A percentile compares a stretch with the other conserved stretches of the same genome.
Conservation (phyloP, 1,140 invertebrate genomes). For the Tetranychus urticae region DNA sequence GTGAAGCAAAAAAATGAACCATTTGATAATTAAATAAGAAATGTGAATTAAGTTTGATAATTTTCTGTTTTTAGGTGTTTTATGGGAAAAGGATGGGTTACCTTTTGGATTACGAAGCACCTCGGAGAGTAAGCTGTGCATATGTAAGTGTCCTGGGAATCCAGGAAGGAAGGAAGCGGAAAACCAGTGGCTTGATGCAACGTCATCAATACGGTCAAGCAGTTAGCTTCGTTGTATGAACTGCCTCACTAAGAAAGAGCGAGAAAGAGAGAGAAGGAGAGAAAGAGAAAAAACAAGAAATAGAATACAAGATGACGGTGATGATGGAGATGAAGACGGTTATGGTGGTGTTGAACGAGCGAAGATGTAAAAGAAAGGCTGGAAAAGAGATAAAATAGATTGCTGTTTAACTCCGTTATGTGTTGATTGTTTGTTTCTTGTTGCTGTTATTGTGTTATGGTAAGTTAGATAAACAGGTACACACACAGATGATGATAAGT, state of each 20-base stretch:
- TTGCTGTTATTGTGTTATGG: too few species aligned
- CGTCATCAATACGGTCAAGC: neutral
- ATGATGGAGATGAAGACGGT: neutral
- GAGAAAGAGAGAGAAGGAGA: neutral
- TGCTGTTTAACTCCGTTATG: too few species aligned
- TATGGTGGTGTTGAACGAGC: neutral
- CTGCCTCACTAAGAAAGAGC: neutral
- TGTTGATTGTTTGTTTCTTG: too few species aligned
- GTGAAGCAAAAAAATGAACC: too few species aligned
- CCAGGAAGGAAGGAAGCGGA: conserved; percentile 15
- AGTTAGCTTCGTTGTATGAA: neutral
- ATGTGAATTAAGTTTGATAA: neutral
- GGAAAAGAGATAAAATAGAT: too few species aligned
- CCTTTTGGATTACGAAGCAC: conserved; percentile 35
- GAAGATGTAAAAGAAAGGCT: too few species aligned
- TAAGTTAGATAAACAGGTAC: too few species aligned
- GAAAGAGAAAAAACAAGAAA: neutral
- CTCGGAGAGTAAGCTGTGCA: conserved; percentile 32
- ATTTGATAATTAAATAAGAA: too few species aligned
- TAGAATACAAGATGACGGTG: neutral
- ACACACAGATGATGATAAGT: too few species aligned
- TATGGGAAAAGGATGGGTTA: conserved; percentile 11
- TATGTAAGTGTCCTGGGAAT: conserved; percentile 31
- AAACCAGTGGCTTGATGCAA: neutral
- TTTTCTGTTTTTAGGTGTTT: neutral